These are phyloP conservation scores for Notothenia coriiceps DNA, from an alignment of 2,113 vertebrate species.

Conservation along the genomic window DNA sequence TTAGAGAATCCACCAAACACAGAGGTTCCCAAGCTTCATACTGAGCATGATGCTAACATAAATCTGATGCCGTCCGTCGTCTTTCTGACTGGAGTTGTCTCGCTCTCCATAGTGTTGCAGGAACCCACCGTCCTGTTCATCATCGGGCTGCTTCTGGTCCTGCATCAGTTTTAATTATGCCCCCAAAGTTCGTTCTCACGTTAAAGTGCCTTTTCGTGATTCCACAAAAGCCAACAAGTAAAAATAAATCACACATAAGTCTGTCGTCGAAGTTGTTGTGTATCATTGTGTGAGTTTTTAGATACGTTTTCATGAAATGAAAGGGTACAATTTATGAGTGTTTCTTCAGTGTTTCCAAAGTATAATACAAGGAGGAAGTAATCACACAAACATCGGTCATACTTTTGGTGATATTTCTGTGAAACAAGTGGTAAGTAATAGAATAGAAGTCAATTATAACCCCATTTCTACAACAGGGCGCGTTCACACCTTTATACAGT, in stretches of 20 bases:
- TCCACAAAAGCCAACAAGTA: slow-evolving; percentile 55
- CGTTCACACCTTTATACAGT: too few relatives aligned
- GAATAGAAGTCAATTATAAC: not conserved
- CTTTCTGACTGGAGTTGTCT: slow-evolving; percentile 70
- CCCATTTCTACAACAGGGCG: not conserved
- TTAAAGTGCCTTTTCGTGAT: slow-evolving; percentile 74
- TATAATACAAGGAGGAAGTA: slow-evolving; percentile 16
- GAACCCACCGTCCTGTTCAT: slow-evolving; percentile 71
- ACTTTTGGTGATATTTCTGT: slow-evolving; percentile 8
- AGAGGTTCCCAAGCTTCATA: slow-evolving; percentile 25
- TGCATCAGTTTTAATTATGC: slow-evolving; percentile 60
- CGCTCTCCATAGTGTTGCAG: slow-evolving; percentile 67
- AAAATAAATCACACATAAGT: slow-evolving; percentile 5
- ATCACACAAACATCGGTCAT: not conserved
- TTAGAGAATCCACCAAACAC: slow-evolving; percentile 29
- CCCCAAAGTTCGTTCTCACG: slow-evolving; percentile 9
- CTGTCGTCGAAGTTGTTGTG: slow-evolving; percentile 11
- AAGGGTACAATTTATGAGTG: slow-evolving; percentile 9
- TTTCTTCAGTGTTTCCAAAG: not conserved
- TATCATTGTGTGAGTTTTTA: slow-evolving; percentile 24
- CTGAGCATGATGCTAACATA: slow-evolving; percentile 35
- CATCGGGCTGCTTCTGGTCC: slow-evolving; percentile 70
- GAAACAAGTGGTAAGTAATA: not conserved
- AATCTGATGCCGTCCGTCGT: slow-evolving; percentile 64
- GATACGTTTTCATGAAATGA: not conserved